A percentile compares a stretch with the other conserved stretches of the same genome.
phyloP scores from a whole-genome alignment of 2,797 vertebrate species.

The Sebastes hubbsi region DNA sequence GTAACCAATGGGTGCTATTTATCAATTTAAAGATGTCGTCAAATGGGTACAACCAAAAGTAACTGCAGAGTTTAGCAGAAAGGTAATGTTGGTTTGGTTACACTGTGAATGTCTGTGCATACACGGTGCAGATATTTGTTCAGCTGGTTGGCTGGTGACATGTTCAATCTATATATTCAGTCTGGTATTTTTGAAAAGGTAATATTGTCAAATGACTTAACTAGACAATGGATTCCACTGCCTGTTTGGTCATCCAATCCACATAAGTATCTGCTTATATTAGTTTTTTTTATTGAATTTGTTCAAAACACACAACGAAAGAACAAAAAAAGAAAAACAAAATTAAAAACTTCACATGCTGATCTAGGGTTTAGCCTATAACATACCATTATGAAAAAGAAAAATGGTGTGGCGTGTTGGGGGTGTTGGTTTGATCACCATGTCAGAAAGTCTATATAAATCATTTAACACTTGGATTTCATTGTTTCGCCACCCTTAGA shows the following conservation, averaged over 20 bases:
- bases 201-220: neutral
- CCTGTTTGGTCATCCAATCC: neutral
- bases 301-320: neutral
- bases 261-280: neutral
- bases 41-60: neutral
- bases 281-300: neutral
- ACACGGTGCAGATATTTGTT: neutral
- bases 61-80: neutral
- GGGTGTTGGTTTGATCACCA: neutral
- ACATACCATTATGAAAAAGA: neutral
- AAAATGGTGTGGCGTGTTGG: neutral
- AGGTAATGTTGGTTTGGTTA: neutral
- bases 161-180: neutral
- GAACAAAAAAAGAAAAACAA: neutral
- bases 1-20: neutral
- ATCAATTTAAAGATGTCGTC: neutral
- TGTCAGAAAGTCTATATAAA: conserved; percentile 7
- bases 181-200: neutral
- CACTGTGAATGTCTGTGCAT: neutral
- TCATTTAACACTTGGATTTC: neutral
- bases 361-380: neutral
- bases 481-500: neutral
- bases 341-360: neutral
- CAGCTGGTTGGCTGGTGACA: neutral
- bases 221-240: neutral